Conservation (phyloP, 2,113 vertebrate species). For the Protomyctophum bolini region DNA sequence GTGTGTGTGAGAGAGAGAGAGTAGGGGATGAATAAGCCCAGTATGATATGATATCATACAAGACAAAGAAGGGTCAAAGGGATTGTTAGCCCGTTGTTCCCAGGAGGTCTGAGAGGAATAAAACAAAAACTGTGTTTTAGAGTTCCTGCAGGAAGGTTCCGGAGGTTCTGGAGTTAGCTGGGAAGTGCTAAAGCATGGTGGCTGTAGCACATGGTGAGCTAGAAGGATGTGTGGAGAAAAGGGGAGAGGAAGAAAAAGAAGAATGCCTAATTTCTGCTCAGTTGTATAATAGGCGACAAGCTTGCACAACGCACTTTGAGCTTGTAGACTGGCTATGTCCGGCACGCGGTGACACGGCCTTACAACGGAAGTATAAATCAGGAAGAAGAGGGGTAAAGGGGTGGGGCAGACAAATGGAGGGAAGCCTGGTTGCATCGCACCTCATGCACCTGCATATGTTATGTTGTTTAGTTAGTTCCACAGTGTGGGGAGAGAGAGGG, state of each 20-base stretch:
- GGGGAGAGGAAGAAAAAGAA: background rate
- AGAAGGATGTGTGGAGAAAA: constrained; percentile 17
- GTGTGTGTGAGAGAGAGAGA: background rate
- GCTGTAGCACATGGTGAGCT: constrained; percentile 60
- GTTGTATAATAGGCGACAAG: no score
- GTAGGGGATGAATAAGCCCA: constrained; percentile 3
- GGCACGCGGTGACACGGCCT: no score
- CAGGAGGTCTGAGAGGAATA: background rate
- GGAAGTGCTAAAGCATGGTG: constrained; percentile 64
- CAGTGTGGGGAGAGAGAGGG: constrained; percentile 17
- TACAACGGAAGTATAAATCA: background rate
- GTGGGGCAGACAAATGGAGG: constrained; percentile 58
- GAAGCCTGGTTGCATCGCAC: constrained; percentile 63
- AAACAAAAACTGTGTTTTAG: constrained; percentile 17
- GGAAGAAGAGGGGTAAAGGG: constrained; percentile 25
- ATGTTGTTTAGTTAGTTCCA: constrained; percentile 65
- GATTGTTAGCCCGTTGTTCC: constrained; percentile 57
- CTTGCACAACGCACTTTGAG: no score
- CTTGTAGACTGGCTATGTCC: no score
- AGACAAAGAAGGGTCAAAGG: constrained; percentile 15
- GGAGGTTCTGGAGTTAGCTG: constrained; percentile 46
- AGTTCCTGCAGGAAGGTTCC: constrained; percentile 41
- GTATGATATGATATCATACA: constrained; percentile 14
- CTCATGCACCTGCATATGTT: constrained; percentile 76
- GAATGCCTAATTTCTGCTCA: no score